Evolutionary conservation across 1,140 invertebrate species (phyloP), one percentile per base, ranked within the genome.

Genomic region (Dufourea novaeangliae): DNA sequence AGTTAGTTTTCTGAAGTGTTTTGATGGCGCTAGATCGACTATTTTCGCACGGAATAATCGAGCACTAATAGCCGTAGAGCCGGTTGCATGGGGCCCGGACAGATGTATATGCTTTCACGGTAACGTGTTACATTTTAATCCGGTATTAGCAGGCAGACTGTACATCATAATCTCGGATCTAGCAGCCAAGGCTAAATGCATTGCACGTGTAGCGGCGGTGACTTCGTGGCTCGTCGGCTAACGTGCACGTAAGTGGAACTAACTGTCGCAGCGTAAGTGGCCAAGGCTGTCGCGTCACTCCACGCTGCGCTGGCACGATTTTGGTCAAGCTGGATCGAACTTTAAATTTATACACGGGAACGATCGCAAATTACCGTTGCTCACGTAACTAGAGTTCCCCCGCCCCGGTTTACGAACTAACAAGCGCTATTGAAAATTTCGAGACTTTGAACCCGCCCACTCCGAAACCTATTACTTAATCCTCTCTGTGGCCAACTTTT

Each of bases 121-220:
- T 68, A 66, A 57, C 56, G 66, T 46, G 73, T 76, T 84, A 83
- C 71, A 76, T 77, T 80, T 79, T 84, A 83, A 84, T 84, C 72
- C 78, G 44, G 74, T 80, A 84, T 84, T 83, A 83, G 25, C 34
- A 56, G 17, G 59, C 76, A 68, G 67, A 79, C 67, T 75, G 50
- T 71, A 80, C 68, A 73, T 80, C 80, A 84, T 84, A 83, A 83
- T 84, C 83, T 84, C 57, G 78, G 82, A 80, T 77, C 72, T 66
- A 77, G 63, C 71, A 59, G 63, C 27, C 57, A 57, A 69, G 44
- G 54, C 62, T 84, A 80, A 82, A 83, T 84, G 62, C 63, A 44
- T 73, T 72, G 78, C 59, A 52, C 73, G 59, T 77, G 50, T 80
- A 74, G 22, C 63, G 56, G 68, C 54, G 69, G 41, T 64, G 57